phyloP scores from a whole-genome alignment of 2,888 invertebrate species.

The Melikaiella ostensackeni region DNA sequence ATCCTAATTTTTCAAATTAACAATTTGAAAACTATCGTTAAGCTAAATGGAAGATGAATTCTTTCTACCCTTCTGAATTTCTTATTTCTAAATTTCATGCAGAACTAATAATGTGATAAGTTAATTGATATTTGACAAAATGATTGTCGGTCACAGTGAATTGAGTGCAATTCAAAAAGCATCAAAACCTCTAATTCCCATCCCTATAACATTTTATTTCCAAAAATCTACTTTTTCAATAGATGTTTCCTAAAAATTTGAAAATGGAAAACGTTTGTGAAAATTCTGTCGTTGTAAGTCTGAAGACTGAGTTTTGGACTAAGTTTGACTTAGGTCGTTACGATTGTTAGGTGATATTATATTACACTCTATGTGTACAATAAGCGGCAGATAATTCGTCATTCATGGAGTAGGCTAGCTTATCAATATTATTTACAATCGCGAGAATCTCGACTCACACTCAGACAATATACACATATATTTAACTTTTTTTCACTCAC shows the following conservation, averaged over 20 bases:
- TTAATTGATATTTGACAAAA: slow-evolving; percentile 22
- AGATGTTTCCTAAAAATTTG: not conserved
- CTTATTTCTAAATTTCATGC: not conserved
- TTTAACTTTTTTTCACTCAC: slow-evolving; percentile 40
- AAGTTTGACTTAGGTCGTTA: slow-evolving; percentile 13
- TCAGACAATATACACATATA: slow-evolving; percentile 60
- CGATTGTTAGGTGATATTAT: slow-evolving; percentile 20
- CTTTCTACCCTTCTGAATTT: not conserved
- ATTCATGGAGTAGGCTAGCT: slow-evolving; percentile 23
- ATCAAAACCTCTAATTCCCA: slow-evolving; percentile 12
- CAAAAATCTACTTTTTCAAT: not conserved
- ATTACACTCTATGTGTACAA: slow-evolving; percentile 17
- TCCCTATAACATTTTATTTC: slow-evolving; percentile 32
- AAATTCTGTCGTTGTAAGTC: slow-evolving; percentile 13
- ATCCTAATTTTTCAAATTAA: not conserved
- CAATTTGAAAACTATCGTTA: not conserved
- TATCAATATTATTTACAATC: slow-evolving; percentile 45
- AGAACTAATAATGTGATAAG: not conserved
- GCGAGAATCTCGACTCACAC: slow-evolving; percentile 29
- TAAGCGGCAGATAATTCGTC: slow-evolving; percentile 28
- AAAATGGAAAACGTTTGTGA: slow-evolving; percentile 9
- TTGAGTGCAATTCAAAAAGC: slow-evolving; percentile 8
- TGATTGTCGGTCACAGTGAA: slow-evolving; percentile 37
- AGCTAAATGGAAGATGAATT: not conserved
- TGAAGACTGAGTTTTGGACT: not conserved